phyloP scores from a whole-genome alignment of 2,113 vertebrate genomes.

The Leiothrix lutea region DNA sequence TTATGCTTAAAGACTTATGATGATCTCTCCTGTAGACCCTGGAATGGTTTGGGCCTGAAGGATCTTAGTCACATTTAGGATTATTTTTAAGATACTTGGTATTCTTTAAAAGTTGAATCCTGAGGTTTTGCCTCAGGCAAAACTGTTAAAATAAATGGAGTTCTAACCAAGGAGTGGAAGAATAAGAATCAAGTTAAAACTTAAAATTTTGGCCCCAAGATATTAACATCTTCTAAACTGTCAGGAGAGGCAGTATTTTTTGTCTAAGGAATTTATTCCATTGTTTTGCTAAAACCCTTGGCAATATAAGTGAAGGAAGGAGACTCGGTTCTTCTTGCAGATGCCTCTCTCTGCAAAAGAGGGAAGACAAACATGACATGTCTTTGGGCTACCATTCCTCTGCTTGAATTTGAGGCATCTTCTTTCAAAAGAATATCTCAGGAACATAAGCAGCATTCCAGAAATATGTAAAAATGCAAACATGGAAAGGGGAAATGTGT shows the following conservation, averaged over 20 bases:
- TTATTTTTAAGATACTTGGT: not conserved
- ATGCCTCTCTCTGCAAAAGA: not conserved
- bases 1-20: not conserved
- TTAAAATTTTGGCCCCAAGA: not conserved
- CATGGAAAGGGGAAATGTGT: rapidly evolving
- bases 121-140: not conserved
- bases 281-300: not conserved
- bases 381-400: not conserved
- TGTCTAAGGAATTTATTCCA: not conserved
- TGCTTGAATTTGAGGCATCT: not conserved
- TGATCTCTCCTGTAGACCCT: not conserved
- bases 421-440: not conserved
- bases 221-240: not conserved
- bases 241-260: not conserved
- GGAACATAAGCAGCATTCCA: not conserved
- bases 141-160: not conserved
- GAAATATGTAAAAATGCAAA: not conserved
- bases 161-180: not conserved
- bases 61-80: not conserved
- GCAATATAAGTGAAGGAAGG: not conserved
- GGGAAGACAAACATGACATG: not conserved
- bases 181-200: not conserved
- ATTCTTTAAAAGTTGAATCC: not conserved
- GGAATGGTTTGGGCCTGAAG: not conserved
- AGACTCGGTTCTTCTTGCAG: not conserved